Conservation (phyloP, 2,888 invertebrate genomes). For the Oligia strigilis region DNA sequence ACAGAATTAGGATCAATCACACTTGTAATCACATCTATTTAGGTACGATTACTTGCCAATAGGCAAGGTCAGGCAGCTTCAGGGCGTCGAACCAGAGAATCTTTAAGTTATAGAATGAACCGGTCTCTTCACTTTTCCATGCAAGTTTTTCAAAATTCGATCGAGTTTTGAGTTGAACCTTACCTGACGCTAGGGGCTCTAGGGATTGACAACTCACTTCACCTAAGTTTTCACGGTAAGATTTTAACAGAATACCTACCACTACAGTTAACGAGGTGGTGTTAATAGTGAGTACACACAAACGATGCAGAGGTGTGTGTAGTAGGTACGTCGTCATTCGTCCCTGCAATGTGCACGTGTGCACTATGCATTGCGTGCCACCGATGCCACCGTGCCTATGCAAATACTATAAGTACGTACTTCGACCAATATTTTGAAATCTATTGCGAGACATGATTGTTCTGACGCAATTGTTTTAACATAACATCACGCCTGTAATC, state of each 20-base stretch:
- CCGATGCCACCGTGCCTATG: constrained; percentile 12
- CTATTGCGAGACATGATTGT: constrained; percentile 16
- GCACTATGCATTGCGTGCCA: constrained; percentile 10
- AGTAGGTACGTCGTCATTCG: neutral
- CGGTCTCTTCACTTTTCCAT: neutral
- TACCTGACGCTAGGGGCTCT: no score
- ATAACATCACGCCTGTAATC: neutral
- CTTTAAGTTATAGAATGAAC: neutral
- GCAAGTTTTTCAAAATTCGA: no score
- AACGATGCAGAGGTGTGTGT: neutral
- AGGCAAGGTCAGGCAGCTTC: neutral
- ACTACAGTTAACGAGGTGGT: constrained; percentile 19
- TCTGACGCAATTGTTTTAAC: neutral
- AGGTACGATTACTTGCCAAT: constrained; percentile 13
- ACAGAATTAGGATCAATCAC: constrained; percentile 42
- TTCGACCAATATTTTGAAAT: constrained; percentile 15
- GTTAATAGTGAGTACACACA: constrained; percentile 34
- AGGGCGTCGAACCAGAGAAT: neutral
- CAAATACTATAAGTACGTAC: constrained; percentile 8
- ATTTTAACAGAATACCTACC: no score
- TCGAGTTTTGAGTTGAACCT: no score
- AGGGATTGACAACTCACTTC: no score
- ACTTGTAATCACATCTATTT: constrained; percentile 19
- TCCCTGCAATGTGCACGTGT: constrained; percentile 24
- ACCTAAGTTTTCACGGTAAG: no score